Conservation (phyloP, 1,140 invertebrate genomes). For the Hylaeus anthracinus region DNA sequence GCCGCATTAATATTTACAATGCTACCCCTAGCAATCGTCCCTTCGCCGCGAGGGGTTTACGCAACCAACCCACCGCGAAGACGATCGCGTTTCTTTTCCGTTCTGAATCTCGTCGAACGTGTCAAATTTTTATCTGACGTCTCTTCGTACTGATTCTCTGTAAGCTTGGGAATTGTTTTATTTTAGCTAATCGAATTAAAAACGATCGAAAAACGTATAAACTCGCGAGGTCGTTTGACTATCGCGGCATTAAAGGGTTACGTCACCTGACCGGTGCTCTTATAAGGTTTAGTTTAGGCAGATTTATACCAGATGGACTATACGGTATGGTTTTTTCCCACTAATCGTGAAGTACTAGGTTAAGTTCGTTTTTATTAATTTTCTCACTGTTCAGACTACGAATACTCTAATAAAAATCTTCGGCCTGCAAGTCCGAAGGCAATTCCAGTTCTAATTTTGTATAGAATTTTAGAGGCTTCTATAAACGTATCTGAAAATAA, state of each 20-base stretch:
- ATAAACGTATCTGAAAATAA: no score
- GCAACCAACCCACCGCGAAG: not conserved
- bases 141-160: no score
- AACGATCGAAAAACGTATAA: not conserved
- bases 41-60: slow-evolving; percentile 25
- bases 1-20: slow-evolving; percentile 76
- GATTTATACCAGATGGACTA: not conserved
- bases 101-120: not conserved
- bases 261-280: slow-evolving; percentile 5
- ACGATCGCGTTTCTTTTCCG: not conserved
- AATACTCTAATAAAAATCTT: no score
- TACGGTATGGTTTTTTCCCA: no score
- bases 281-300: slow-evolving; percentile 22
- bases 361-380: no score
- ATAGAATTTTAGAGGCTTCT: no score
- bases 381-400: no score
- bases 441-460: no score
- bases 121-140: not conserved
- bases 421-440: no score
- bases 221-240: not conserved
- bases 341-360: no score
- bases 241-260: slow-evolving; percentile 11
- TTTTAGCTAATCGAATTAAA: not conserved
- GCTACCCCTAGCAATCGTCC: slow-evolving; percentile 45
- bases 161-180: no score